Evolutionary conservation across 2,888 invertebrate species (phyloP), one percentile per base, ranked within the genome.

Genomic region (Microchrysa polita): DNA sequence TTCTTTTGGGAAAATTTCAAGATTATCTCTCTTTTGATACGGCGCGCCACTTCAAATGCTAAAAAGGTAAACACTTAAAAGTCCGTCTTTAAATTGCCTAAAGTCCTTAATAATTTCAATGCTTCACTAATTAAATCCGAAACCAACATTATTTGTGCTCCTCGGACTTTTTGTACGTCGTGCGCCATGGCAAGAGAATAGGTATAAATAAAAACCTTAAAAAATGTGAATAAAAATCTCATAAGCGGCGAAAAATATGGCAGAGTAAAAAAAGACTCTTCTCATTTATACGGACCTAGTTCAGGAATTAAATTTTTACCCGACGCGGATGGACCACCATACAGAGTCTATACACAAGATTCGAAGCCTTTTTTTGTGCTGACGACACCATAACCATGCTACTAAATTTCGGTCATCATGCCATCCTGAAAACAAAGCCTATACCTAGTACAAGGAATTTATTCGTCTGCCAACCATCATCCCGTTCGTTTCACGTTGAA

Each of bases 1-100:
- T 60, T 27, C n/a, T 27, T n/a, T 20, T 34, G 27, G 34, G 16
- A n/a, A n/a, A 67, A 18, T 16, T 53, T 67, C 18, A 67, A 53
- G 55, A 53, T 67, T 67, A 44, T 44, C 44, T 55, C 34, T 44
- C 34, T 1, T 67, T 34, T 16, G 23, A 12, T 48, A 9, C 22
- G 12, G 12, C n/a, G n/a, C n/a, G n/a, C 48, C 42, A 67, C 53
- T 67, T 55, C 23, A 67, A 67, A 20, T 67, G 53, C 67, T n/a
- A 67, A 1, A 27, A 52, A 67, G 67, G 53, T 55, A 67, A 67
- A 53, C 67, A 67, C 67, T 67, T 67, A 52, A 20, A 67, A 9
- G 20, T 22, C 27, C n/a, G 16, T 23, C 10, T 34, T 44, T 34
- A 60, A 60, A 22, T 34, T n/a, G 10, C 27, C 60, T 16, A 23